Evolutionary conservation across 2,888 invertebrate species (phyloP).

Genomic region (Blera fallax): DNA sequence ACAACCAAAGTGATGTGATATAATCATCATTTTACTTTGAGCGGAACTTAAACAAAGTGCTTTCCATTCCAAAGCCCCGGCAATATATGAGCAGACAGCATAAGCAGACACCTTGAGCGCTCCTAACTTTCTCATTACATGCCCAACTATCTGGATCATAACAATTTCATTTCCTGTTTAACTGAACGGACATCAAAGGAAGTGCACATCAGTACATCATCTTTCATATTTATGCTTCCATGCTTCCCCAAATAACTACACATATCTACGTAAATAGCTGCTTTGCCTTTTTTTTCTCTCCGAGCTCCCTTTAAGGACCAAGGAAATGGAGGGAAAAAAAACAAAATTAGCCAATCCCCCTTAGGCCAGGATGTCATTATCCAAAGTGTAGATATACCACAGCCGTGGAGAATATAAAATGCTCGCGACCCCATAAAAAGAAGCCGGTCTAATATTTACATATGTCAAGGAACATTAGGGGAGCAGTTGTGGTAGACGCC

Average conservation of each 20-base stretch:
- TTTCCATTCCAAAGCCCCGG: neutral
- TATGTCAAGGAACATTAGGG: neutral
- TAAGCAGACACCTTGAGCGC: neutral
- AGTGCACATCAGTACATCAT: slow-evolving; percentile 10
- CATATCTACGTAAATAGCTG: too few species aligned
- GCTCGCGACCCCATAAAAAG: neutral
- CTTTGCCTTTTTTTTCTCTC: neutral
- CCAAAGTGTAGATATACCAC: neutral
- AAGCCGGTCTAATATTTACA: neutral
- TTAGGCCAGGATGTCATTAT: slow-evolving; percentile 4
- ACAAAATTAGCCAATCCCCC: neutral
- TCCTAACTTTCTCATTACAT: neutral
- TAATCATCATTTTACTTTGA: neutral
- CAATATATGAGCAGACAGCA: neutral
- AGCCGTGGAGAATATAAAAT: neutral
- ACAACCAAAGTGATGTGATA: neutral
- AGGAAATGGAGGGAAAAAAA: neutral
- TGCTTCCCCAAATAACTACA: neutral
- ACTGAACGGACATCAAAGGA: slow-evolving; percentile 26
- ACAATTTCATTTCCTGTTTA: slow-evolving; percentile 22
- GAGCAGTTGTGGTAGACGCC: neutral
- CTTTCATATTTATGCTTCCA: neutral
- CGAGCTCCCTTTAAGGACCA: neutral
- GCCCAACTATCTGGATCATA: neutral
- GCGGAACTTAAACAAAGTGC: neutral